Base-by-base conservation (phyloP, 2,888 invertebrate species). In the Conistra vaccinii region DNA sequence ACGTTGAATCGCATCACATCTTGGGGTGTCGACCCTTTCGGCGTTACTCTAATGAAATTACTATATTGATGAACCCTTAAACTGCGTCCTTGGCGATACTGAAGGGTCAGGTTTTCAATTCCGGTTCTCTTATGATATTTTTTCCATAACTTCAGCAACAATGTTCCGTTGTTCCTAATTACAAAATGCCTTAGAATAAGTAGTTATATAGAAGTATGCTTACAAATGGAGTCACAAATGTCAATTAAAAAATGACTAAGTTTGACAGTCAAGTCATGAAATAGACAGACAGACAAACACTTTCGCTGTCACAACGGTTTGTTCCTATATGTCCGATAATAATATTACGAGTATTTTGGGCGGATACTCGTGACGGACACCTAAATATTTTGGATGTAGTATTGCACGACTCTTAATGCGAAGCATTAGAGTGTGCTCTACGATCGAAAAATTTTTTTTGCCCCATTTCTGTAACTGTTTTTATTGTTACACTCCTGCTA, bases 211-310 rank as follows among this genome's bases (percentile, higher is more conserved):
- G 9, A 39, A 39, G 14, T 29, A 20, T 23, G 20, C n/a, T 20
- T 7, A 42, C 14, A 42, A 63, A 74, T 74, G 29, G 23, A 78
- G 57, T 58, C 39, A 23, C 39, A 35, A 32, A 32, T 35, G 9
- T 58, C 48, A 58, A 35, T 45, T 51, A 0, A 67, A 78, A 48
- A 39, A 2, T 26, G 0, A 42, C 32, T 32, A 39, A 55, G 17
- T 69, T 78, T 39, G 55, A 57, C 78, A 68, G 35, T 10, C 14
- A 65, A 29, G n/a, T 17, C 39, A n/a, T 39, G 3, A 39, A 78
- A 78, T 12, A 12, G n/a, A 42, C 32, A 32, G 17, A 51, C 72
- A 29, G 9, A 51, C 70, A 20, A n/a, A 78, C 79, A 70, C 58
- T 53, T 76, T 76, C 72, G n/a, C 20, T 61, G 61, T 35, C 39